Evolutionary conservation across 2,888 invertebrate genomes (phyloP).

Genomic region (Nomada flava): DNA sequence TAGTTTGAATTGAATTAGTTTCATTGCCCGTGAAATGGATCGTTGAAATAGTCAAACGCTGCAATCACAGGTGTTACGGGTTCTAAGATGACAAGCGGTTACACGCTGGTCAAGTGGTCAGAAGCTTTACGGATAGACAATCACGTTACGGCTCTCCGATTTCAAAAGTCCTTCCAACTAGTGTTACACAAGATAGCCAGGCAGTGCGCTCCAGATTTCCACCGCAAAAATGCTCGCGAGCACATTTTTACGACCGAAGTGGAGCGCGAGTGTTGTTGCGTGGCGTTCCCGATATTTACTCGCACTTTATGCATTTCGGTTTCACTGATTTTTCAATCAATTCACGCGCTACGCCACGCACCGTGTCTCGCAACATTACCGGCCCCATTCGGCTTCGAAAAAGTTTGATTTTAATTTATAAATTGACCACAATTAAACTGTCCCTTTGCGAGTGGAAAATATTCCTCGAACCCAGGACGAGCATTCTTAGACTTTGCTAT

Average conservation of each 20-base stretch:
- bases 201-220: constrained; percentile 56
- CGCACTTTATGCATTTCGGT: constrained; percentile 16
- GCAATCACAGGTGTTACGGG: constrained; percentile 1
- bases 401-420: neutral
- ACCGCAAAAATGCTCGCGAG: constrained; percentile 37
- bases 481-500: too few species aligned
- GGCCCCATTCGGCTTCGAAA: neutral
- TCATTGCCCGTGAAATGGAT: neutral
- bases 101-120: constrained; percentile 31
- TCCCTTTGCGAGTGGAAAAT: neutral
- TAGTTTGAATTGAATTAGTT: neutral
- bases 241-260: constrained; percentile 35
- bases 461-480: too few species aligned
- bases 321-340: neutral
- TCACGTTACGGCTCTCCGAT: constrained; percentile 75
- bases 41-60: constrained; percentile 19
- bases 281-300: constrained; percentile 26
- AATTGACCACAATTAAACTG: neutral
- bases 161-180: constrained; percentile 81
- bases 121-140: constrained; percentile 59
- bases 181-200: constrained; percentile 73
- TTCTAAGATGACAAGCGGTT: constrained; percentile 26
- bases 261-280: constrained; percentile 28
- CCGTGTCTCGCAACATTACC: neutral
- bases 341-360: neutral